phyloP scores from a whole-genome alignment of 2,888 invertebrate species.

The Mayetiola destructor region DNA sequence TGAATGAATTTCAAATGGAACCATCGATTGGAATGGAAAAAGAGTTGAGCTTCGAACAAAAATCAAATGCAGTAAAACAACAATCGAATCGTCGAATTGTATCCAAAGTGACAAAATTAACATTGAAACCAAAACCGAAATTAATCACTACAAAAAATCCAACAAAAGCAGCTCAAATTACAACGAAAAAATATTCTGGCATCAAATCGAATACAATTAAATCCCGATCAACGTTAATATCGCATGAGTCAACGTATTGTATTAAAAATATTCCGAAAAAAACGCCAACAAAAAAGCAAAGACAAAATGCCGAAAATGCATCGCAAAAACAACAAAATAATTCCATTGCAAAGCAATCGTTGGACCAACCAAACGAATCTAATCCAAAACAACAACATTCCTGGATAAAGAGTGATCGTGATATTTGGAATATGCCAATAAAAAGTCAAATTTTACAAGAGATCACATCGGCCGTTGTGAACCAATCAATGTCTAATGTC shows the following conservation, averaged over 20 bases:
- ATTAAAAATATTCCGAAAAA: neutral
- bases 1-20: neutral
- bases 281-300: neutral
- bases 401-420: neutral
- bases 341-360: neutral
- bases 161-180: neutral
- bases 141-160: neutral
- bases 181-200: neutral
- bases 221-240: neutral
- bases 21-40: neutral
- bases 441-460: neutral
- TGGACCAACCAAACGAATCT: neutral
- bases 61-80: neutral
- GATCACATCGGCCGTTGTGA: neutral
- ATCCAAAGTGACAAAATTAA: slow-evolving; percentile 13
- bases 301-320: neutral
- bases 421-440: neutral
- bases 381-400: neutral
- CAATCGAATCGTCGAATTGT: neutral
- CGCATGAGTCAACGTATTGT: neutral
- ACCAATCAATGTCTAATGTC: neutral
- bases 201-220: neutral
- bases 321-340: neutral
- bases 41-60: neutral
- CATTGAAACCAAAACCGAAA: neutral